Conservation (phyloP, 1,140 invertebrate species). For the Babylonia areolata region DNA sequence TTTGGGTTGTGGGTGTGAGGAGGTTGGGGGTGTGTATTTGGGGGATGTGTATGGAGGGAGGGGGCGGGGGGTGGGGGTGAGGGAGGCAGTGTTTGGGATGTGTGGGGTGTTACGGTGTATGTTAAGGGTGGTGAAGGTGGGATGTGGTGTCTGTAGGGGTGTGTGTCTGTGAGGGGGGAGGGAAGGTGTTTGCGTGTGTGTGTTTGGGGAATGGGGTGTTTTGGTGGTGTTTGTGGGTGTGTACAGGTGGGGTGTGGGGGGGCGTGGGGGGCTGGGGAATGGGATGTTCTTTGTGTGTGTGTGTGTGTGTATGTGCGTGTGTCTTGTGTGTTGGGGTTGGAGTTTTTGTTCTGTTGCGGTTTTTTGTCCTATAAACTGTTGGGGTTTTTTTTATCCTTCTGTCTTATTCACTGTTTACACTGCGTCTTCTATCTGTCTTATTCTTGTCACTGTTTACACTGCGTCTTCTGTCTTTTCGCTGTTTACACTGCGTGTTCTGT, state of each 20-base stretch:
- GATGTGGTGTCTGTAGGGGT: slow-evolving; percentile 1
- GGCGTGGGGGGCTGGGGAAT: not conserved
- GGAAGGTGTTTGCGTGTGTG: too few species aligned
- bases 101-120: not conserved
- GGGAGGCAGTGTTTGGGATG: not conserved
- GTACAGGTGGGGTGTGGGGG: not conserved
- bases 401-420: too few species aligned
- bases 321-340: not conserved
- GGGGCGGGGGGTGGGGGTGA: not conserved
- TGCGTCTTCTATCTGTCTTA: too few species aligned
- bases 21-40: not conserved
- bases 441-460: too few species aligned
- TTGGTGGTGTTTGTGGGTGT: not conserved
- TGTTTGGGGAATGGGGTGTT: too few species aligned
- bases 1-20: not conserved
- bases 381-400: too few species aligned
- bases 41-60: not conserved
- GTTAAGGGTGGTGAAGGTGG: not conserved
- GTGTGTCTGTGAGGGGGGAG: not conserved
- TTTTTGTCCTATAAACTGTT: too few species aligned
- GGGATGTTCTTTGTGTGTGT: not conserved
- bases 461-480: too few species aligned
- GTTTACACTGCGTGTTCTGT: too few species aligned
- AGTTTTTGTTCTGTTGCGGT: not conserved
- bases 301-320: not conserved